A percentile compares a stretch with the other conserved stretches of the same genome.
Conservation (phyloP, 2,797 vertebrate species). For the Morus bassanus region DNA sequence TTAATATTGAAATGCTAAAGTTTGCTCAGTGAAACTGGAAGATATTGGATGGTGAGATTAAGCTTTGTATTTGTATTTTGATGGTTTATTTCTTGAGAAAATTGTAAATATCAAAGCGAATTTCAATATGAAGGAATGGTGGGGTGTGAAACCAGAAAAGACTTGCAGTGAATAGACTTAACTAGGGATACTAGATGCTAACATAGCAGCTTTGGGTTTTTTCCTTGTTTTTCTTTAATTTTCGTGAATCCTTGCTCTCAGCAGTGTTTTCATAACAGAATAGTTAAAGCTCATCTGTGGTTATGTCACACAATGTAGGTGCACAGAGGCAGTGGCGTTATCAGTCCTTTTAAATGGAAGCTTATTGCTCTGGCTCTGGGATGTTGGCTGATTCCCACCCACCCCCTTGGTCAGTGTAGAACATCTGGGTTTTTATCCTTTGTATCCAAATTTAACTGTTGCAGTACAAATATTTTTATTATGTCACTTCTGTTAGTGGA, state of each 20-base stretch:
- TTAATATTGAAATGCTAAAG: background rate
- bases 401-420: background rate
- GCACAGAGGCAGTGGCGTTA: background rate
- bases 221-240: background rate
- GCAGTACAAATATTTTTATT: background rate
- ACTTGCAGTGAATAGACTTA: background rate
- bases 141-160: background rate
- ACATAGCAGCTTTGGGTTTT: background rate
- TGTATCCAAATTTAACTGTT: background rate
- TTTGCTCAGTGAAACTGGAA: background rate
- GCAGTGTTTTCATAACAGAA: background rate
- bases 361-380: background rate
- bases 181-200: background rate
- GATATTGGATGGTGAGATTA: background rate
- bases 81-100: background rate
- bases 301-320: background rate
- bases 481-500: background rate
- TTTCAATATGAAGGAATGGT: background rate
- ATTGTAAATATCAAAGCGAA: background rate
- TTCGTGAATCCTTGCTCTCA: background rate
- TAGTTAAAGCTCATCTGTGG: background rate
- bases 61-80: background rate
- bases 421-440: background rate
- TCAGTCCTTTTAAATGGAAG: background rate
- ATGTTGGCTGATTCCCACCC: background rate